These are phyloP conservation scores for Enteromius thamalakanensis DNA, from an alignment of 2,797 vertebrate genomes.

Conservation along the genomic window DNA sequence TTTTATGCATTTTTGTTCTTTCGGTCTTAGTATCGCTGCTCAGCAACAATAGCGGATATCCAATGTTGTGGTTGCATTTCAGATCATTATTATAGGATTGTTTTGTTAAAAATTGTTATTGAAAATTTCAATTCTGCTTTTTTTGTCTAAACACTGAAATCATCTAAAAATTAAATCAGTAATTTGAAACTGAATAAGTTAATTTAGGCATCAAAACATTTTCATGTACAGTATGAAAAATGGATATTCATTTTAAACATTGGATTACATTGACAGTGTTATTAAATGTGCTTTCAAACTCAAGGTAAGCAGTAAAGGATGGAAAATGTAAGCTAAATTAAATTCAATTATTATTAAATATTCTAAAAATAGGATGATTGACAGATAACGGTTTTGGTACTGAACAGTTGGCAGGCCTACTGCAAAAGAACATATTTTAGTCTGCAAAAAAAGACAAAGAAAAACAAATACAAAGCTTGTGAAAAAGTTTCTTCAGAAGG, in stretches of 20 bases:
- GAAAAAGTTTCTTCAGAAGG: conserved; percentile 24
- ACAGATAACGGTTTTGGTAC: neutral
- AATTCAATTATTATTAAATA: too few species aligned
- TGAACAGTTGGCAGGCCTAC: too few species aligned
- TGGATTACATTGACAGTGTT: neutral
- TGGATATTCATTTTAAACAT: fast-evolving
- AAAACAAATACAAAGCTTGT: too few species aligned
- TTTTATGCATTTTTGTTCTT: neutral
- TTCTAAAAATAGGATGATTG: too few species aligned
- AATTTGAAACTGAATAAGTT: too few species aligned
- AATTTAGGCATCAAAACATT: neutral
- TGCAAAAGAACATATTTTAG: neutral
- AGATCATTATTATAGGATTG: too few species aligned
- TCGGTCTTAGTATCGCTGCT: neutral
- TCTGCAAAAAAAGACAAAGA: neutral
- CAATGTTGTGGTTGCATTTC: too few species aligned
- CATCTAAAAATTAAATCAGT: neutral
- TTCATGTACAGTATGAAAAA: neutral
- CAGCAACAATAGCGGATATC: too few species aligned
- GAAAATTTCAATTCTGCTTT: too few species aligned
- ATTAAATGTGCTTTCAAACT: too few species aligned
- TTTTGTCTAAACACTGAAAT: too few species aligned
- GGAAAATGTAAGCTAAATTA: neutral
- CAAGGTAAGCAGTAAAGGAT: neutral
- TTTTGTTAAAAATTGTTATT: too few species aligned